phyloP scores from a whole-genome alignment of 1,140 invertebrate species.

The Drosophila takahashii region DNA sequence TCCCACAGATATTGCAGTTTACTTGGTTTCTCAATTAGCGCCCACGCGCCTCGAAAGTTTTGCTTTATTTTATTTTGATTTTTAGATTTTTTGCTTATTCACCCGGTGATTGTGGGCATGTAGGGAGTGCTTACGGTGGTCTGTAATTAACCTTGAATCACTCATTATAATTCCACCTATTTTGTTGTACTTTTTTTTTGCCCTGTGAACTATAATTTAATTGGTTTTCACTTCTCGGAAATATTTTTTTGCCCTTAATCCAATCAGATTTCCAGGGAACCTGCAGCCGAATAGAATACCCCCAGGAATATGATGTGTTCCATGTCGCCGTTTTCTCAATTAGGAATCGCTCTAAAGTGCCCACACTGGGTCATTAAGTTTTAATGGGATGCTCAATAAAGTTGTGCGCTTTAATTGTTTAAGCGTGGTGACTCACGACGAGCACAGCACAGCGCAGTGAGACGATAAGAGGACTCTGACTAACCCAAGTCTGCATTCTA shows the following conservation, averaged over 20 bases:
- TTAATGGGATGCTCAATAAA: constrained; percentile 52
- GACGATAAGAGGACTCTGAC: constrained; percentile 41
- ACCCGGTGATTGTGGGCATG: constrained; percentile 11
- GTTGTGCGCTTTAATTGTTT: constrained; percentile 31
- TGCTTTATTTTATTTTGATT: neutral
- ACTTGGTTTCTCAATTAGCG: constrained; percentile 55
- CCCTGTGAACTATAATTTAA: constrained; percentile 45
- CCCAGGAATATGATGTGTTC: constrained; percentile 37
- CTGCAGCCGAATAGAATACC: constrained; percentile 20
- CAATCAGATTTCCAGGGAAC: constrained; percentile 41
- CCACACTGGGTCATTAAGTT: constrained; percentile 39
- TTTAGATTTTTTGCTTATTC: constrained; percentile 26
- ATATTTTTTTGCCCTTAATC: constrained; percentile 15
- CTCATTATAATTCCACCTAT: constrained; percentile 1
- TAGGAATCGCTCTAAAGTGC: constrained; percentile 44
- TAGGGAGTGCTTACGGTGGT: constrained; percentile 32
- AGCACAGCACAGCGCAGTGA: neutral
- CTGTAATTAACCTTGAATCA: constrained; percentile 55
- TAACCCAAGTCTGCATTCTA: constrained; percentile 19
- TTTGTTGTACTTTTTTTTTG: neutral
- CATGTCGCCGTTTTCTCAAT: constrained; percentile 30
- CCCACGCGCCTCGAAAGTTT: constrained; percentile 36
- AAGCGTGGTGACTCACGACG: constrained; percentile 23
- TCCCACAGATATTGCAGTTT: constrained; percentile 31
- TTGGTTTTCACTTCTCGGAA: constrained; percentile 40